Conservation (phyloP, 2,888 invertebrate genomes). For the Hydriomena furcata region DNA sequence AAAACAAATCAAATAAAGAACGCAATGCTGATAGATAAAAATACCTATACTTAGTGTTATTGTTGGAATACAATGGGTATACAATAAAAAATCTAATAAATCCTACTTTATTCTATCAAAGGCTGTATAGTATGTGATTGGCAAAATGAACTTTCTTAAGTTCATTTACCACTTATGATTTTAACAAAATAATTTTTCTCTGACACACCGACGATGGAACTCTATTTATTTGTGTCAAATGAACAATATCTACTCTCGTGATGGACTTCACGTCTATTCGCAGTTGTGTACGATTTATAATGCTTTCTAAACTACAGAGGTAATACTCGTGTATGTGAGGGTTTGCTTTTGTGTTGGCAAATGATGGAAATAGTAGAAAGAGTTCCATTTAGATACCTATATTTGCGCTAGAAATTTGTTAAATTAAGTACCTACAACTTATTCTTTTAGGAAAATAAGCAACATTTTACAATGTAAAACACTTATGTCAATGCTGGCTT, state of each 20-base stretch:
- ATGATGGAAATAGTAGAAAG: conserved; percentile 2
- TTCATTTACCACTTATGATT: neutral
- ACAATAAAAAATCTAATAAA: too few species aligned
- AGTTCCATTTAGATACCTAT: neutral
- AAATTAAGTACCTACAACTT: too few species aligned
- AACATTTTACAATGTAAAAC: too few species aligned
- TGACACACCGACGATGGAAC: neutral
- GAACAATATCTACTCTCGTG: conserved; percentile 8
- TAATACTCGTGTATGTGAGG: conserved; percentile 3
- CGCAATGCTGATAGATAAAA: too few species aligned
- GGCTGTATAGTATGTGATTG: too few species aligned
- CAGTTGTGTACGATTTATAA: conserved; percentile 14
- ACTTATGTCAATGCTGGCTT: too few species aligned
- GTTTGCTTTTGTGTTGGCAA: conserved; percentile 11
- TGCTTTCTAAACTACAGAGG: conserved; percentile 20
- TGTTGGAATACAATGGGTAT: too few species aligned
- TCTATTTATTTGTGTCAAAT: conserved; percentile 17
- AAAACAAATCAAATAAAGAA: too few species aligned
- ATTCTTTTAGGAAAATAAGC: too few species aligned
- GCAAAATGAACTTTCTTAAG: neutral
- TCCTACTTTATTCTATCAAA: too few species aligned
- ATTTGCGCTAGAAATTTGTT: too few species aligned
- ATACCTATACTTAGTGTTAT: too few species aligned
- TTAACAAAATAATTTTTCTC: conserved; percentile 11
- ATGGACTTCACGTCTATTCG: conserved; percentile 14